Evolutionary conservation across 2,113 vertebrate species (phyloP).

Genomic region (Grus americana): DNA sequence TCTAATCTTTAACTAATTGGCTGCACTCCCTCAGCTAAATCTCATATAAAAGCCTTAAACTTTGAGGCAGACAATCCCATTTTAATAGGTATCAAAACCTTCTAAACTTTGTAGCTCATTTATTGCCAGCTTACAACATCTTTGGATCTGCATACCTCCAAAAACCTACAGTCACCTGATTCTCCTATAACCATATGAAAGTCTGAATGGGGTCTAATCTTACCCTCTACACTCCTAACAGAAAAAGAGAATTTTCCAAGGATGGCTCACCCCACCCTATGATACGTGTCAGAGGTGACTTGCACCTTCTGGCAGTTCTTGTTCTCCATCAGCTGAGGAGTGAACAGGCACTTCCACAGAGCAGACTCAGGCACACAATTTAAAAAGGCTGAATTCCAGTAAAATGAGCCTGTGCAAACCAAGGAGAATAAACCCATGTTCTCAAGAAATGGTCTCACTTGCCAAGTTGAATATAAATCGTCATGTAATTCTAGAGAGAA

Average conservation of each 20-base stretch:
- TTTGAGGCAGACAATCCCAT: not conserved
- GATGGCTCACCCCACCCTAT: not conserved
- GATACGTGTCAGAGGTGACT: not conserved
- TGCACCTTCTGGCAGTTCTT: not conserved
- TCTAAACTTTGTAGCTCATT: not conserved
- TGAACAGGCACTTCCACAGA: not conserved
- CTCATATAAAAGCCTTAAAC: not conserved
- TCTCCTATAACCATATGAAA: not conserved
- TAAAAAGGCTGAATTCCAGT: not conserved
- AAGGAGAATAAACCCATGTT: accelerated
- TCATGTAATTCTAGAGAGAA: not conserved
- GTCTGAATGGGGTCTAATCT: not conserved
- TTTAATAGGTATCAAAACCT: constrained; percentile 26
- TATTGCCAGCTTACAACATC: not conserved
- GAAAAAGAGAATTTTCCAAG: not conserved
- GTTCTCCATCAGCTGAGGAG: not conserved
- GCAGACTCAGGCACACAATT: not conserved
- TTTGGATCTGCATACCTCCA: not conserved
- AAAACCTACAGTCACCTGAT: not conserved
- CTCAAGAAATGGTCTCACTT: not conserved
- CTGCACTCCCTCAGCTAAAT: constrained; percentile 1
- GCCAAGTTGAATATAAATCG: not conserved
- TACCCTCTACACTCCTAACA: not conserved
- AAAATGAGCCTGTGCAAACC: not conserved
- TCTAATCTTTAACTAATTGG: constrained; percentile 40